Conservation (phyloP, 2,113 vertebrate genomes). For the Otus sunia region DNA sequence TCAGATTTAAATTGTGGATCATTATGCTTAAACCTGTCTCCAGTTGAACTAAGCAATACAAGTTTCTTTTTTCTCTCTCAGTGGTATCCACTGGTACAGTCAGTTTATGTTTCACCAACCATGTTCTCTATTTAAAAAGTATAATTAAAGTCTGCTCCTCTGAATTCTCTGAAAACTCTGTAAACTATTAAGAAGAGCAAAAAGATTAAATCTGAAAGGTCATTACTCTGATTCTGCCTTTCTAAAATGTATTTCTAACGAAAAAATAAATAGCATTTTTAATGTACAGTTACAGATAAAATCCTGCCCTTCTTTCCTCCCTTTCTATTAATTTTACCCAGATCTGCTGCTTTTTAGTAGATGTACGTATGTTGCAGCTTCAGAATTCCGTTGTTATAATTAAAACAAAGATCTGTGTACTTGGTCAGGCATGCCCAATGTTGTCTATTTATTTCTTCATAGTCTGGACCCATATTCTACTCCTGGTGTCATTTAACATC, state of each 20-base stretch:
- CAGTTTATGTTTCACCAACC: background rate
- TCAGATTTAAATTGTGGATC: slow-evolving; percentile 28
- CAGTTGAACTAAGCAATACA: background rate
- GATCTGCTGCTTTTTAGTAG: background rate
- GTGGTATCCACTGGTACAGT: background rate
- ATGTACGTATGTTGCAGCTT: background rate
- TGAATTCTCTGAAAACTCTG: slow-evolving; percentile 31
- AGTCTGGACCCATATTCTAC: background rate
- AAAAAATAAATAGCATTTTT: slow-evolving; percentile 22
- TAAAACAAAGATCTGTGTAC: background rate
- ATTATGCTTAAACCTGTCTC: slow-evolving; percentile 1
- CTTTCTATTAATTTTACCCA: background rate
- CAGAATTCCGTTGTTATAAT: background rate
- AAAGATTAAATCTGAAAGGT: slow-evolving; percentile 28
- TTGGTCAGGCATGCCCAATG: background rate
- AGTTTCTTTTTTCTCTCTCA: background rate
- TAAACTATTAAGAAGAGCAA: slow-evolving; percentile 5
- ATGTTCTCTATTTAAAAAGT: background rate
- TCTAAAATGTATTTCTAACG: background rate
- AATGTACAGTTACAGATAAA: background rate
- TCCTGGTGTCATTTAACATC: background rate
- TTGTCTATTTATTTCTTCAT: background rate
- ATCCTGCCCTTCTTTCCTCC: background rate
- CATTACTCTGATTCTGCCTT: background rate
- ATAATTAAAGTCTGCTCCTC: background rate